Evolutionary conservation across 2,113 vertebrate species (phyloP), one percentile per base, ranked within the genome.

Genomic region (Ursus arctos): DNA sequence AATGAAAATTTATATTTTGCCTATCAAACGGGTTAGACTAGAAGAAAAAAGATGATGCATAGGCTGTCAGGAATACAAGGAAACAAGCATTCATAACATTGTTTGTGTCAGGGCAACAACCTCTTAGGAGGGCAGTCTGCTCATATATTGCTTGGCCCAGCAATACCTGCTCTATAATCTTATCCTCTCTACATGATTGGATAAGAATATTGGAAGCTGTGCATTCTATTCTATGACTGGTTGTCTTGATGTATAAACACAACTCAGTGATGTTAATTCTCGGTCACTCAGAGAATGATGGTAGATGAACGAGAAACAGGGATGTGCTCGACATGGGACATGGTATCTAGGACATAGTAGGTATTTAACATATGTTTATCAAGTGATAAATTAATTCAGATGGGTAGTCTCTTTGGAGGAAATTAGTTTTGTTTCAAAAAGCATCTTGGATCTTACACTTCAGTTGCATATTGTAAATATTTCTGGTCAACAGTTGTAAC

Each of bases 381-480:
- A 53, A 93, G 36, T 49, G 59, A 65, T 67, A 55, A 76, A 24
- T 94, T 93, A 51, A 85, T 91, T 92, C n/a, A 95, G 36, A 49
- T 72, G 11, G 33, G 14, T 71, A 33, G 51, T 80, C 69, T 84
- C 19, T 76, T 71, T 19, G 28, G n/a, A 53, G 67, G 28, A 96
- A 93, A 87, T 94, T 43, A 53, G 10, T 94, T 95, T 96, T 53
- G 13, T 76, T 89, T 96, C 67, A 83, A 92, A 91, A 40, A 88
- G 7, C 21, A 31, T 76, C 61, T 91, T 84, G 26, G 24, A 4
- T 57, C 69, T 93, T 74, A 12, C 40, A 69, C n/a, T 96, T 96
- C 59, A 51, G 53, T 94, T 7, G 7, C 33, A 33, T 21, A 53
- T 69, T 87, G 4, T 90, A 92, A 88, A 59, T 90, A 71, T 89